Evolutionary conservation across 2,113 vertebrate species (phyloP), one percentile per base, ranked within the genome.

Genomic region (Seriola aureovittata): DNA sequence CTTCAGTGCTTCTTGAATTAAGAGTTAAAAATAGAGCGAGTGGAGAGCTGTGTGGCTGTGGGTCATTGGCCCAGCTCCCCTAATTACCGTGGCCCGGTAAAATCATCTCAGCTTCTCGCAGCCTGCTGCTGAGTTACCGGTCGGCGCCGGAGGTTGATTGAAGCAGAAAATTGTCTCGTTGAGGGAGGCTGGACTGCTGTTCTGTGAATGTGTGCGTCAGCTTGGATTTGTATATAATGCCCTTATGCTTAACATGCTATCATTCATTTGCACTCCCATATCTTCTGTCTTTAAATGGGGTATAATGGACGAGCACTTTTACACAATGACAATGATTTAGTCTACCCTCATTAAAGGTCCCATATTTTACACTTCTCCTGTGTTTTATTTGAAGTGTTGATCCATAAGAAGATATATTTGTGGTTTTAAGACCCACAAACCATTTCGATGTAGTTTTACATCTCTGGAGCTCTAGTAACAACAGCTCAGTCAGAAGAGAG

Each of bases 11-110:
- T 84, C 59, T 63, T 60, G 72, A 76, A n/a, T 70, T 65, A 48
- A 60, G 25, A 75, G 84, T 84, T 84, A 70, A 86, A 87, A 87
- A 90, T 82, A 89, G 85, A 75, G 32, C 11, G 21, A 52, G 70
- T 62, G 68, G 46, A 29, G 71, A 59, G 72, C 2, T 4, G 6
- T 32, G 68, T 44, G 58, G 64, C 81, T 82, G 76, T 55, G 62
- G 88, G 82, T 89, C 83, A 73, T 71, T 74, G 78, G 82, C 82
- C 63, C 65, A 11, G 74, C 69, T 75, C 63, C 67, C 4, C 54
- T 89, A 78, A 88, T 93, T 88, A 85, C 69, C 29, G 23, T 17
- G 21, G 67, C 69, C 52, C 17, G 16, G 16, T 25, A 32, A 81
- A 85, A 79, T 74, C 60, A 64, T 72, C 70, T 71, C 64, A 46